A percentile compares a stretch with the other conserved stretches of the same genome.
phyloP scores from a whole-genome alignment of 2,797 vertebrate genomes.

The Phoxinus dragarum region DNA sequence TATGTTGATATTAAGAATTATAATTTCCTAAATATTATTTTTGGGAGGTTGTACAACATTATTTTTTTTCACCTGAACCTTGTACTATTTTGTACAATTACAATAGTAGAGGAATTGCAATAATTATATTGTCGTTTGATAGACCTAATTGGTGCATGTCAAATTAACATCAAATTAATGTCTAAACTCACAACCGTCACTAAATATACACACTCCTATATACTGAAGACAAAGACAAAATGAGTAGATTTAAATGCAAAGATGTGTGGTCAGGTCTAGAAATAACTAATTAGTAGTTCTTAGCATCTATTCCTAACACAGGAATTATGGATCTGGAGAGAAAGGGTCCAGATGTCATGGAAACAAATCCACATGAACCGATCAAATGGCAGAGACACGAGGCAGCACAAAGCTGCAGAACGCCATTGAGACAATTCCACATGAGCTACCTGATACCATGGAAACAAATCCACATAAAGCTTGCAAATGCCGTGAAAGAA shows the following conservation, averaged over 20 bases:
- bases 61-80: neutral
- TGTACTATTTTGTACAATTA: neutral
- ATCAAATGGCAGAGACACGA: constrained; percentile 49
- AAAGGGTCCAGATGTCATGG: constrained; percentile 51
- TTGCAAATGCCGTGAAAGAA: constrained; percentile 69
- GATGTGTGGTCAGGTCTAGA: neutral
- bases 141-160: neutral
- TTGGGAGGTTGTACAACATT: neutral
- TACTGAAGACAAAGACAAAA: neutral
- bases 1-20: neutral
- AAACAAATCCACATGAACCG: constrained; percentile 49
- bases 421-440: constrained; percentile 63
- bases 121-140: neutral
- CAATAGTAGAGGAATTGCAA: neutral
- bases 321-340: constrained; percentile 26
- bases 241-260: neutral
- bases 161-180: constrained; percentile 4
- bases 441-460: constrained; percentile 67
- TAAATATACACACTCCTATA: neutral
- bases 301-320: constrained; percentile 19
- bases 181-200: neutral
- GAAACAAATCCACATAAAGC: constrained; percentile 71
- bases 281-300: constrained; percentile 28
- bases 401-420: constrained; percentile 56
- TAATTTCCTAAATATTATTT: neutral